Conservation (phyloP, 2,797 vertebrate species). For the Halcyon chelicuti region DNA sequence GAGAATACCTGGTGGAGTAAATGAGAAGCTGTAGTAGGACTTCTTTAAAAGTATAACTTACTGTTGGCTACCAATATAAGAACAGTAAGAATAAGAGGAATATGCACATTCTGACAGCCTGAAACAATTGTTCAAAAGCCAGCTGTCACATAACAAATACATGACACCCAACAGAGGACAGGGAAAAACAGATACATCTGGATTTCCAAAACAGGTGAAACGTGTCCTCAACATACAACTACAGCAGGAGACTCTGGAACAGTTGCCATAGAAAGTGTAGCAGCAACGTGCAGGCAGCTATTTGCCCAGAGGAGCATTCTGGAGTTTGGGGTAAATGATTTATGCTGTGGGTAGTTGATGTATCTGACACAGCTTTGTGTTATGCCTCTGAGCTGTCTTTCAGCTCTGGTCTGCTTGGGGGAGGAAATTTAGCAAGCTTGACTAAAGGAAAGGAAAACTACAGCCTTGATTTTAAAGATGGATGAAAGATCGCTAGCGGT, state of each 20-base stretch:
- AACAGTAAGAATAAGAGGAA: neutral
- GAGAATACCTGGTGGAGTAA: neutral
- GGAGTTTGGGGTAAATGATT: neutral
- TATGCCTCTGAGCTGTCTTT: neutral
- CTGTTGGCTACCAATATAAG: neutral
- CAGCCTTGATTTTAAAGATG: neutral
- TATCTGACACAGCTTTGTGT: neutral
- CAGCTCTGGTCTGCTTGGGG: neutral
- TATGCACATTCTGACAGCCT: rapidly evolving
- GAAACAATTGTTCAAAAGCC: neutral
- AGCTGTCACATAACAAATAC: neutral
- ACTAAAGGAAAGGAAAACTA: neutral
- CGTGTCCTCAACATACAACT: neutral
- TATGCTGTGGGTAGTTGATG: neutral
- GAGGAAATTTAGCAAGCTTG: neutral
- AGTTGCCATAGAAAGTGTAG: neutral
- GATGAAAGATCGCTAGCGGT: neutral
- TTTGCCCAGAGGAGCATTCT: neutral
- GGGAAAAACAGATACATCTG: neutral
- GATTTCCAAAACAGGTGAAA: neutral
- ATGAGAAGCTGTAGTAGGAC: neutral
- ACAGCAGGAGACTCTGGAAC: neutral
- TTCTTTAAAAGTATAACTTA: neutral
- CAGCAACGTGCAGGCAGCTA: neutral
- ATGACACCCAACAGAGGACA: neutral